phyloP scores from a whole-genome alignment of 2,888 invertebrate genomes.

The Alcis repandata region DNA sequence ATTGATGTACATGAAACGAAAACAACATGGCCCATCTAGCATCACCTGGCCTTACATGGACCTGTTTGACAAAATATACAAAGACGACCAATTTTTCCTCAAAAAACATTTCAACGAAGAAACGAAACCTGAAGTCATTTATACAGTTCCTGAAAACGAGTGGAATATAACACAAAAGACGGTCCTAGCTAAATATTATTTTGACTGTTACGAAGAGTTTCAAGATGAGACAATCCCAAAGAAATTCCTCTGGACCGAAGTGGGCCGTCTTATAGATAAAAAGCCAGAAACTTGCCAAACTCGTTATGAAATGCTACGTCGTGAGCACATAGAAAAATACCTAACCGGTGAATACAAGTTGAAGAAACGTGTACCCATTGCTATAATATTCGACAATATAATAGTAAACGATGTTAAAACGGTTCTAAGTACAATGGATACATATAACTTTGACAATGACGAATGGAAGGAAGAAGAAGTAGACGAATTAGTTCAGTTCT shows the following conservation, averaged over 20 bases:
- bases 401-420: conserved; percentile 68
- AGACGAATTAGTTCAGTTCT: conserved; percentile 71
- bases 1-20: conserved; percentile 66
- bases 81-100: conserved; percentile 69
- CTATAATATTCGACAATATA: conserved; percentile 74
- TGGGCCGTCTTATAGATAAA: conserved; percentile 73
- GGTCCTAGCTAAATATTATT: conserved; percentile 75
- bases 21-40: conserved; percentile 53
- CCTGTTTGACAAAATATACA: conserved; percentile 73
- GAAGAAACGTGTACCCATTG: conserved; percentile 62
- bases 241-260: conserved; percentile 78
- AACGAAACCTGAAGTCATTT: conserved; percentile 16
- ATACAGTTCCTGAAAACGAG: conserved; percentile 40
- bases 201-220: conserved; percentile 78
- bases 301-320: conserved; percentile 62
- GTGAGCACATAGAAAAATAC: conserved; percentile 67
- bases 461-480: conserved; percentile 61
- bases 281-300: conserved; percentile 66
- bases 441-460: conserved; percentile 40
- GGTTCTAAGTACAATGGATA: conserved; percentile 51
- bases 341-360: conserved; percentile 64
- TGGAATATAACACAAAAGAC: conserved; percentile 74
- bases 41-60: conserved; percentile 76
- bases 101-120: conserved; percentile 57
- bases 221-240: conserved; percentile 75